phyloP scores from a whole-genome alignment of 2,888 invertebrate species.

The Cerceris ruficornis region DNA sequence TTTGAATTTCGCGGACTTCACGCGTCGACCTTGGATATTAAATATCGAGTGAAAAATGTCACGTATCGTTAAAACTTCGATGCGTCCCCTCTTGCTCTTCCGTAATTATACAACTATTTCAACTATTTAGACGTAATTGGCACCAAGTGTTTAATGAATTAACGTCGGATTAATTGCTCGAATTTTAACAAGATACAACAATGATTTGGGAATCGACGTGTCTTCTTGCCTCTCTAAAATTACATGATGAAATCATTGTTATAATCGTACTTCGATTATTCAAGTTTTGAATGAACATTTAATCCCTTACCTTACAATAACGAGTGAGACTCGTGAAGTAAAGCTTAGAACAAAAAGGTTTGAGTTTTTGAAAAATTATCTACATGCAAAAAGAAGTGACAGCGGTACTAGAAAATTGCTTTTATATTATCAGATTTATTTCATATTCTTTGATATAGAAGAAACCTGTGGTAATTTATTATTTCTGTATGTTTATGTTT shows the following conservation, averaged over 20 bases:
- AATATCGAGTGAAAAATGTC: neutral
- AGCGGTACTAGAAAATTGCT: too few species aligned
- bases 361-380: too few species aligned
- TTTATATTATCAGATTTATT: too few species aligned
- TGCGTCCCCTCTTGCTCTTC: constrained; percentile 2
- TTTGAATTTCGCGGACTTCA: neutral
- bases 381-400: too few species aligned
- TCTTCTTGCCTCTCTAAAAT: neutral
- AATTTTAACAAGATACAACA: neutral
- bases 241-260: neutral
- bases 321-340: too few species aligned
- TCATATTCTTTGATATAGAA: too few species aligned
- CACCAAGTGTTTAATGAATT: constrained; percentile 3
- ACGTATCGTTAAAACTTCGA: neutral
- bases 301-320: too few species aligned
- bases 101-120: neutral
- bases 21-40: neutral
- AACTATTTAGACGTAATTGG: constrained; percentile 9
- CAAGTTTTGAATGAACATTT: too few species aligned
- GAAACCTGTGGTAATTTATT: too few species aligned
- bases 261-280: constrained; percentile 2
- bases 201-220: neutral
- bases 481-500: too few species aligned
- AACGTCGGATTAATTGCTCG: neutral
- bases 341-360: too few species aligned